Conservation (phyloP, 2,888 invertebrate genomes). For the Acrocyrtus sp. region DNA sequence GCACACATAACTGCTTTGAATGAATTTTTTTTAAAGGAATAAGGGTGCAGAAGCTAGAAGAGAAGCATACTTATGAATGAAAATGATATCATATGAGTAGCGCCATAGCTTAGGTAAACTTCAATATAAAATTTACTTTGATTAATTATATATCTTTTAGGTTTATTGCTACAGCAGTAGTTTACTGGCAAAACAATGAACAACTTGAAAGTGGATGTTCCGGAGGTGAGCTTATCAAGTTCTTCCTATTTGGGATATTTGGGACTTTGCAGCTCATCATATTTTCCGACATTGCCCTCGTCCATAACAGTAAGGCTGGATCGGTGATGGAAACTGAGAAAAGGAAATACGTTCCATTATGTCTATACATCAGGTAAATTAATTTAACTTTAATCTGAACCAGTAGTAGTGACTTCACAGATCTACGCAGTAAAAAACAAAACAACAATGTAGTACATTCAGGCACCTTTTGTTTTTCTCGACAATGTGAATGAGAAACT, state of each 20-base stretch:
- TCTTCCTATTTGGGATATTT: conserved; percentile 67
- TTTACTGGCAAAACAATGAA: conserved; percentile 57
- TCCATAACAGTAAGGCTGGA: conserved; percentile 79
- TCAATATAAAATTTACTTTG: conserved; percentile 1
- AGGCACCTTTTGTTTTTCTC: too few relatives aligned
- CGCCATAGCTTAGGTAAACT: background rate
- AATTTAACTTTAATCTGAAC: too few relatives aligned
- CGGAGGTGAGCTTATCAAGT: conserved; percentile 51
- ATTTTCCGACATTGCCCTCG: conserved; percentile 74
- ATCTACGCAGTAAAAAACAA: too few relatives aligned
- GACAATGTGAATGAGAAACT: too few relatives aligned
- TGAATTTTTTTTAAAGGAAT: too few relatives aligned
- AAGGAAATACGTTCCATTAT: conserved; percentile 76
- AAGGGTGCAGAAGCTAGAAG: too few relatives aligned
- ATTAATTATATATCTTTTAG: too few relatives aligned
- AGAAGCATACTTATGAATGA: too few relatives aligned
- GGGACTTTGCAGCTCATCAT: conserved; percentile 74
- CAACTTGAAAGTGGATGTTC: conserved; percentile 38
- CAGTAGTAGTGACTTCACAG: too few relatives aligned
- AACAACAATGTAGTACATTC: too few relatives aligned
- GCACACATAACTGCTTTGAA: too few relatives aligned
- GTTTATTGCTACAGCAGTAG: conserved; percentile 54
- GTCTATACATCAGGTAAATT: conserved; percentile 77
- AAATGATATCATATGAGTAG: too few relatives aligned
- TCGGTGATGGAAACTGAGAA: conserved; percentile 80